Percentiles rank a stretch among this genome's conserved stretches.
Conservation (phyloP, 2,888 invertebrate genomes). For the Vannuccia rotundouncinata region DNA sequence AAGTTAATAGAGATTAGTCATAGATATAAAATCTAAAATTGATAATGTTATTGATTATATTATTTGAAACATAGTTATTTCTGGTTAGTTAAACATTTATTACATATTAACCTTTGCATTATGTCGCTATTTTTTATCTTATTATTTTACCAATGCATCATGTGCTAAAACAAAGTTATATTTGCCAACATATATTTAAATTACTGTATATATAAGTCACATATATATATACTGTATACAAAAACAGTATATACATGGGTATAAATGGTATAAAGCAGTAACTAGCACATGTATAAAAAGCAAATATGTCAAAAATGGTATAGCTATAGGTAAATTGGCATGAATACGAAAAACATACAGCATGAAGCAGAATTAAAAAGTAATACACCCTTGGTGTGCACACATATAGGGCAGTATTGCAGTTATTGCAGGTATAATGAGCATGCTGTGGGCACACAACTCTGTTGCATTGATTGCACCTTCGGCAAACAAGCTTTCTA, state of each 20-base stretch:
- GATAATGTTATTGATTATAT: too few species aligned
- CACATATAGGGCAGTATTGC: not conserved
- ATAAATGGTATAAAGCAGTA: slow-evolving; percentile 13
- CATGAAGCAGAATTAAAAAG: slow-evolving; percentile 9
- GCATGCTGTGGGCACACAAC: slow-evolving; percentile 14
- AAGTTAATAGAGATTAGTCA: too few species aligned
- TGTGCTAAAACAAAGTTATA: slow-evolving; percentile 19
- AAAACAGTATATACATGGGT: not conserved
- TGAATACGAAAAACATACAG: slow-evolving; percentile 13
- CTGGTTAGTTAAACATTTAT: too few species aligned
- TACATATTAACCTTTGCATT: not conserved
- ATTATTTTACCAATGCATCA: slow-evolving; percentile 4
- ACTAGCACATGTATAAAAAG: not conserved
- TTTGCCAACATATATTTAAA: slow-evolving; percentile 18
- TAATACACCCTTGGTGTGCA: slow-evolving; percentile 7
- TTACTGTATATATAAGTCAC: slow-evolving; percentile 4
- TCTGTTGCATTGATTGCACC: slow-evolving; percentile 24
- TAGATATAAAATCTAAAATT: too few species aligned
- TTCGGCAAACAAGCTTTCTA: not conserved
- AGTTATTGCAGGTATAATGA: slow-evolving; percentile 20
- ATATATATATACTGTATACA: not conserved
- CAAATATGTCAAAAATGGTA: slow-evolving; percentile 11
- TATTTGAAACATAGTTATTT: too few species aligned
- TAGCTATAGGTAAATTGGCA: slow-evolving; percentile 23
- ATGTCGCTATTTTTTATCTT: slow-evolving; percentile 5